phyloP scores from a whole-genome alignment of 2,888 invertebrate genomes.

The Coelopa pilipes region DNA sequence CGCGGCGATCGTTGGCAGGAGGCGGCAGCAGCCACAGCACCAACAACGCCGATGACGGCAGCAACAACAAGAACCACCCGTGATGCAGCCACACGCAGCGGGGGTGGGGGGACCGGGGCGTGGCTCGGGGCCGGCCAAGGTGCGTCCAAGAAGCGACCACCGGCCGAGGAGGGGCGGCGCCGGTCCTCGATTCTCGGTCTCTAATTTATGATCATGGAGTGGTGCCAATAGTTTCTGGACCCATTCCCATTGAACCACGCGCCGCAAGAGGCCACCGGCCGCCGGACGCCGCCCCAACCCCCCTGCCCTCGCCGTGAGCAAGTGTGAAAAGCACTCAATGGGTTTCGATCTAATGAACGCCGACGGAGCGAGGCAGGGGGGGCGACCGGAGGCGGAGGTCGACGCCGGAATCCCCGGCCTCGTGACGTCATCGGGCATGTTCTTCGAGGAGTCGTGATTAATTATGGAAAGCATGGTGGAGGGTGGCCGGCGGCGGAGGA shows the following conservation, averaged over 20 bases:
- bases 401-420: no score
- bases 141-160: background rate
- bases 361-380: no score
- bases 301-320: background rate
- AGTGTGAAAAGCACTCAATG: constrained; percentile 27
- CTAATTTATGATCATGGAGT: constrained; percentile 65
- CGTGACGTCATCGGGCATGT: background rate
- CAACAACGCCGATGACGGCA: no score
- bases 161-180: no score
- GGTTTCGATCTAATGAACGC: constrained; percentile 19
- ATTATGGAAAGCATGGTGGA: constrained; percentile 22
- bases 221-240: constrained; percentile 62
- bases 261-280: constrained; percentile 27
- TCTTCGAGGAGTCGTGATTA: constrained; percentile 33
- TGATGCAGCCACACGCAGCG: no score
- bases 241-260: constrained; percentile 48
- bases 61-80: no score
- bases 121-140: no score
- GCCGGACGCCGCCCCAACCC: background rate
- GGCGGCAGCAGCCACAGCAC: no score
- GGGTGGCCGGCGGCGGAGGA: constrained; percentile 11
- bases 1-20: no score
- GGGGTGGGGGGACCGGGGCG: no score
- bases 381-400: no score
- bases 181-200: constrained; percentile 4